These are phyloP conservation scores for Muscicapa striata DNA, from an alignment of 2,797 vertebrate species.

Conservation along the genomic window DNA sequence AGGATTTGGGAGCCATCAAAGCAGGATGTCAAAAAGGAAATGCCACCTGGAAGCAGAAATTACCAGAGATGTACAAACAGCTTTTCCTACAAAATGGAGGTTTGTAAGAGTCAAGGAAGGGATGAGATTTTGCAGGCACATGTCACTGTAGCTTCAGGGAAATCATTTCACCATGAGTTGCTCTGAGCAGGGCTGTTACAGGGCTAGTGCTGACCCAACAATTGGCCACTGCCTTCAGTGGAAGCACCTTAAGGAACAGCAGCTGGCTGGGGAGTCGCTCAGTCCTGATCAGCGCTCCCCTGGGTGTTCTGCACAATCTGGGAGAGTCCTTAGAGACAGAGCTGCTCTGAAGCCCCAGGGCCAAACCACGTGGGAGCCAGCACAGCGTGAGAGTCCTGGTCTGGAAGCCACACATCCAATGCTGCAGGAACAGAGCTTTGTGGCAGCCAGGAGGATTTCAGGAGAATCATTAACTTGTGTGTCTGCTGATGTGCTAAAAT, in stretches of 20 bases:
- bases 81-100: background rate
- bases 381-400: background rate
- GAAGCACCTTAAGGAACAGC: background rate
- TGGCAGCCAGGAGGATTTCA: background rate
- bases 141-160: background rate
- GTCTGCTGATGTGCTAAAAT: background rate
- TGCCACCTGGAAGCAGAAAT: background rate
- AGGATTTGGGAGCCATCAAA: background rate
- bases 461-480: background rate
- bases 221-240: background rate
- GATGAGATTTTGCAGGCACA: background rate
- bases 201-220: background rate
- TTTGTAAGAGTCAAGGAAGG: background rate
- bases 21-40: background rate
- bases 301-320: background rate
- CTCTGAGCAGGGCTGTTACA: background rate
- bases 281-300: background rate
- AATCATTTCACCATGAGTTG: accelerated
- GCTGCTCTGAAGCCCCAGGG: background rate
- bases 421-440: background rate
- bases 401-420: background rate
- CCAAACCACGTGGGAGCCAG: background rate
- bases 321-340: background rate
- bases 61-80: background rate
- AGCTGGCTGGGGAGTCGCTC: background rate